These are phyloP conservation scores for Saturnia pavonia DNA, from an alignment of 2,888 invertebrate species.

Conservation along the genomic window DNA sequence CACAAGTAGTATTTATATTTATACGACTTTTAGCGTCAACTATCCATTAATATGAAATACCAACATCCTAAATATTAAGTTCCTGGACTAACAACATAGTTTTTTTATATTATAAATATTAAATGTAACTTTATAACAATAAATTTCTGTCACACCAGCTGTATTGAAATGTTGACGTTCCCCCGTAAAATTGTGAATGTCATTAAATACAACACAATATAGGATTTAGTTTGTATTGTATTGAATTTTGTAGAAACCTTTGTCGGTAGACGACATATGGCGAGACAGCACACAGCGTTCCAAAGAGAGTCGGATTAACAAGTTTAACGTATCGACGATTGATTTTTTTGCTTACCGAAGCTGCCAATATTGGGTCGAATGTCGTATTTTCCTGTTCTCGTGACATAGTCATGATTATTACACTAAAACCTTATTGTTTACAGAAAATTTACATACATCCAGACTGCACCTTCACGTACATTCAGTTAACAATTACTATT, in stretches of 20 bases:
- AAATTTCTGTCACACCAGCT: slow-evolving; percentile 61
- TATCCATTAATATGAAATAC: neutral
- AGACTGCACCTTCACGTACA: no score
- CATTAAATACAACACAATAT: slow-evolving; percentile 60
- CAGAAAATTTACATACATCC: no score
- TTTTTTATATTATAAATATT: slow-evolving; percentile 13
- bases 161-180: slow-evolving; percentile 45
- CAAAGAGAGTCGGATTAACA: slow-evolving; percentile 66
- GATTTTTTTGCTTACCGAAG: slow-evolving; percentile 50
- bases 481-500: no score
- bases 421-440: neutral
- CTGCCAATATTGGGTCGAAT: slow-evolving; percentile 36
- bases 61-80: slow-evolving; percentile 9
- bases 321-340: slow-evolving; percentile 56
- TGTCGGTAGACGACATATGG: slow-evolving; percentile 76
- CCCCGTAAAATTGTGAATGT: slow-evolving; percentile 53
- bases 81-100: neutral
- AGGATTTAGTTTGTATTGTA: slow-evolving; percentile 63
- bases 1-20: no score
- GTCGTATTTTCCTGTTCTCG: slow-evolving; percentile 26
- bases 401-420: neutral
- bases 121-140: slow-evolving; percentile 11
- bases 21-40: neutral
- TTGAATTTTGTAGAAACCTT: slow-evolving; percentile 48
- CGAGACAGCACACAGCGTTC: slow-evolving; percentile 40